Evolutionary conservation across 2,113 vertebrate species (phyloP), one percentile per base, ranked within the genome.

Genomic region (Salminus brasiliensis): DNA sequence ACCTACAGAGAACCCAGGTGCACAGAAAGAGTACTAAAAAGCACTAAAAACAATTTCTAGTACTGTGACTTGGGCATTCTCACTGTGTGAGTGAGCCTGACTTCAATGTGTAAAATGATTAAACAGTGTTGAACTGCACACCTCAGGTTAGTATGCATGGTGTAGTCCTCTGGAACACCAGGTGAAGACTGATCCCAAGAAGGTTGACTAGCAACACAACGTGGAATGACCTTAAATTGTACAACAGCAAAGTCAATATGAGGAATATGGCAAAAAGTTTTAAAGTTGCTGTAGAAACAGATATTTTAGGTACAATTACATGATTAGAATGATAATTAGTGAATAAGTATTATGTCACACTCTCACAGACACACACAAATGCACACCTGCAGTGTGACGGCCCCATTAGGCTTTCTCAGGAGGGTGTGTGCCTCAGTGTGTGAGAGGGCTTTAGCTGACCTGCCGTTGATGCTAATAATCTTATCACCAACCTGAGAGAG

Each of bases 381-480:
- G 49, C 72, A 47, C 45, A 76, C 96, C 96, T 96, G 95, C 81
- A 97, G 89, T 81, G 93, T 95, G 88, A 97, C 83, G 84, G 89
- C 87, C 82, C 95, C 94, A 13, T 90, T 89, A 88, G 93, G 87
- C 84, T 85, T 95, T 89, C 94, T 96, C 85, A 97, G 87, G 78
- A 96, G 88, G 74, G 74, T 92, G 83, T 94, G 94, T 65, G 93
- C 95, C 30, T 96, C 94, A 6, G 91, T 90, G 63, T 95, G 94
- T 91, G 93, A 97, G 94, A 96, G 94, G 16, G 93, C 94, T 83
- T 96, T 95, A 0, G 94, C 93, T 57, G 94, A 89, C 66, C 93
- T 92, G 69, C 94, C 94, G 75, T 94, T 95, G 81, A 98, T 96
- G 84, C 92, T 96, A 81, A 98, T 91, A 85, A 98, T 95, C 85